These are phyloP conservation scores for Cephus nigrinus DNA, from an alignment of 2,888 invertebrate genomes.

Conservation along the genomic window DNA sequence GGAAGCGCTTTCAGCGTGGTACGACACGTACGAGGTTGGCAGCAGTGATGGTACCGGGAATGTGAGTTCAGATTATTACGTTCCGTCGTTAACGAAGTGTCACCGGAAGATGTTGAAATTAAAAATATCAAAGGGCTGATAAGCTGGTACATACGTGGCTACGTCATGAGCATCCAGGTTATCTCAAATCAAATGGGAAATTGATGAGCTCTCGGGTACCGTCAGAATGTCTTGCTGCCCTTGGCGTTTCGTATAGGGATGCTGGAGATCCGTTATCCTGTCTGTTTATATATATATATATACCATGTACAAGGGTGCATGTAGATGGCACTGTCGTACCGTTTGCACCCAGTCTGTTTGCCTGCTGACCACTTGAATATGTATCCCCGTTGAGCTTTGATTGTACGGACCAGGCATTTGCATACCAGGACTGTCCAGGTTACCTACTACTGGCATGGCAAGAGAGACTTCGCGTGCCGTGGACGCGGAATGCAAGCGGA, in stretches of 20 bases:
- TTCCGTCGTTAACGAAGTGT: neutral
- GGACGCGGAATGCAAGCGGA: neutral
- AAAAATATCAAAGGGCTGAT: neutral
- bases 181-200: slow-evolving; percentile 57
- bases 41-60: neutral
- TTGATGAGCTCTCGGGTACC: slow-evolving; percentile 45
- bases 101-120: neutral
- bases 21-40: neutral
- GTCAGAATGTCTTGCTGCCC: neutral
- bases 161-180: slow-evolving; percentile 16
- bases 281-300: slow-evolving; percentile 18
- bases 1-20: neutral
- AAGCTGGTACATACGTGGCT: neutral
- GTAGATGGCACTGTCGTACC: slow-evolving; percentile 10
- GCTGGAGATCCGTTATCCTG: slow-evolving; percentile 45
- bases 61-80: neutral
- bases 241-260: neutral
- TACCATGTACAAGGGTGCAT: slow-evolving; percentile 15
- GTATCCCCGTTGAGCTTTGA: slow-evolving; percentile 50
- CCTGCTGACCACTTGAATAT: slow-evolving; percentile 50
- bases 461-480: neutral
- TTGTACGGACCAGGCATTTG: slow-evolving; percentile 48
- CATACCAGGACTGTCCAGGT: slow-evolving; percentile 30
- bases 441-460: neutral
- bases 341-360: slow-evolving; percentile 26